A percentile compares a stretch with the other conserved stretches of the same genome.
phyloP scores from a whole-genome alignment of 2,888 invertebrate genomes.

The Artemia sinica region DNA sequence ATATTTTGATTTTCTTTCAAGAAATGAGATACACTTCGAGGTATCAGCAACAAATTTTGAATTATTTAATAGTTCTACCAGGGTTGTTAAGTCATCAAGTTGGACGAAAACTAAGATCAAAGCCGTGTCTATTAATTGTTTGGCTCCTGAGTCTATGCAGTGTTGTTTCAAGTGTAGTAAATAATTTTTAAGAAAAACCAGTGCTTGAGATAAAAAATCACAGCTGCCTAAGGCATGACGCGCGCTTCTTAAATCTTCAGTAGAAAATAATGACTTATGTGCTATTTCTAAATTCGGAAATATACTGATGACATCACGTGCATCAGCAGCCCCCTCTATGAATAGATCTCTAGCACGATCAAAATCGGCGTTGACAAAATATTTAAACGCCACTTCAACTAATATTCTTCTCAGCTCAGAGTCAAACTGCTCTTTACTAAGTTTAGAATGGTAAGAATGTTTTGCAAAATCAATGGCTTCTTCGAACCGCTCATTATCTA shows the following conservation, averaged over 20 bases:
- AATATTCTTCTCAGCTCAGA: neutral
- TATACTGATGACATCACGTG: neutral
- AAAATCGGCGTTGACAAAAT: neutral
- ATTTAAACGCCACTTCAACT: neutral
- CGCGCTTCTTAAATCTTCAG: neutral
- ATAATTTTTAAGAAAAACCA: neutral
- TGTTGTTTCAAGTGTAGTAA: constrained; percentile 5
- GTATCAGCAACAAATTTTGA: no score
- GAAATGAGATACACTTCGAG: neutral
- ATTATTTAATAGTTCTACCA: neutral
- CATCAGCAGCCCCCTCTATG: neutral
- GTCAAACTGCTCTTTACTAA: neutral
- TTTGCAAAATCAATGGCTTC: constrained; percentile 6
- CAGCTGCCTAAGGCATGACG: neutral
- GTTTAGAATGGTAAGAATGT: neutral
- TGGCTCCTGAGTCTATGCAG: neutral
- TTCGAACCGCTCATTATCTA: neutral
- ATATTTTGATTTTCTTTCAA: neutral
- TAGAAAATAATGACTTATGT: neutral
- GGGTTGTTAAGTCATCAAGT: neutral
- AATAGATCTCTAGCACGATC: constrained; percentile 1
- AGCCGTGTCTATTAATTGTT: neutral
- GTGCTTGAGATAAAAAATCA: neutral
- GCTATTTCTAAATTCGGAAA: neutral
- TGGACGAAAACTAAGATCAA: neutral